These are phyloP conservation scores for Megaceryle alcyon DNA, from an alignment of 2,797 vertebrate genomes.

Conservation along the genomic window DNA sequence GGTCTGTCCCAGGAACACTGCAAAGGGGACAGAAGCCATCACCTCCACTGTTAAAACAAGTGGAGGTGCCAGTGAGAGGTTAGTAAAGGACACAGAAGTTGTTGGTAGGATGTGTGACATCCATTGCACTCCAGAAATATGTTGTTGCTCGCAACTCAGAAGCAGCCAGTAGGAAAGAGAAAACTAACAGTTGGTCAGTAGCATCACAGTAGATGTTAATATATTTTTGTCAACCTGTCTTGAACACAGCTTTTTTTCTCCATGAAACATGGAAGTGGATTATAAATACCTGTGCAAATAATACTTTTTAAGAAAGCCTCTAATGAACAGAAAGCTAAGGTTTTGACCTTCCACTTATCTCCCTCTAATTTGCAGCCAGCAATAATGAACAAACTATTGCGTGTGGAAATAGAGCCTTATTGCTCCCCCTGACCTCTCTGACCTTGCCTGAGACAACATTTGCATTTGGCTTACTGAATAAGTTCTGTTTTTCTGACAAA, in stretches of 20 bases:
- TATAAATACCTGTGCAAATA: neutral
- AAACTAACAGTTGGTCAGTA: neutral
- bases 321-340: neutral
- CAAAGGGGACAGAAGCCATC: neutral
- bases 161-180: neutral
- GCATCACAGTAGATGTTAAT: neutral
- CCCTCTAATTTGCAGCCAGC: neutral
- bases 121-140: rapidly evolving
- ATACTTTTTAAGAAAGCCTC: neutral
- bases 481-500: conserved; percentile 60
- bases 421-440: neutral
- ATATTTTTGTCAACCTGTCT: neutral
- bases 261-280: neutral
- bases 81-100: neutral
- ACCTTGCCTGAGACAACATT: conserved; percentile 48
- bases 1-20: rapidly evolving
- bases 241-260: neutral
- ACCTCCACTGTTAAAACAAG: neutral
- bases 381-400: neutral
- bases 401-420: neutral
- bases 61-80: rapidly evolving
- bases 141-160: neutral
- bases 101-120: neutral
- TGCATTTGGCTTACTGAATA: conserved; percentile 37
- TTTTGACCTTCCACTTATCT: neutral